A percentile compares a stretch with the other conserved stretches of the same genome.
phyloP scores from a whole-genome alignment of 2,888 invertebrate species.

The Boloria euphrosyne region DNA sequence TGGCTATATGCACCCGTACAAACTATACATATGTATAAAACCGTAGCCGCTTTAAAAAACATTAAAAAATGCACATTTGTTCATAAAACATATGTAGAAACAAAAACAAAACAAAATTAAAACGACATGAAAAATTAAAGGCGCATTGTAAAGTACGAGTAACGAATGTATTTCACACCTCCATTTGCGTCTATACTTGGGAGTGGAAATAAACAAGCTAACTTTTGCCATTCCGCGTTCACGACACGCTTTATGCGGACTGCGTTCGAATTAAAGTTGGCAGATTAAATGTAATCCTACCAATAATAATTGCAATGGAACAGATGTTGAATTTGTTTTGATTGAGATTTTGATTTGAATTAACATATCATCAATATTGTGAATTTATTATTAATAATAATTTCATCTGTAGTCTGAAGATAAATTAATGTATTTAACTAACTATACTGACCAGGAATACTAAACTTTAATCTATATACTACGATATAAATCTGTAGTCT shows the following conservation, averaged over 20 bases:
- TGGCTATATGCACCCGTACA: no score
- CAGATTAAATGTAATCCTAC: conserved; percentile 55
- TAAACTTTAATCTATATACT: no score
- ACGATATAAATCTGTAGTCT: no score
- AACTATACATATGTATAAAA: no score
- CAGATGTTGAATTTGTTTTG: conserved; percentile 28
- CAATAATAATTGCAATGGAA: conserved; percentile 45
- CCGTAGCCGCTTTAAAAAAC: no score
- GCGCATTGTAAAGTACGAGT: conserved; percentile 30
- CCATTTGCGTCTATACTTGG: conserved; percentile 60
- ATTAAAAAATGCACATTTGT: not conserved
- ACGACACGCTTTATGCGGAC: conserved; percentile 56
- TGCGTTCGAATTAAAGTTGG: conserved; percentile 60
- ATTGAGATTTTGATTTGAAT: conserved; percentile 10
- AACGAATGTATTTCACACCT: conserved; percentile 57
- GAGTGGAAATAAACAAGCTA: conserved; percentile 70
- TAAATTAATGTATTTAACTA: no score
- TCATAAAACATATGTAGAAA: not conserved
- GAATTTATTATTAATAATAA: no score
- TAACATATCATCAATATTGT: no score
- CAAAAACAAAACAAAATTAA: conserved; percentile 22
- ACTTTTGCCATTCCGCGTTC: conserved; percentile 67
- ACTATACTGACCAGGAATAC: no score
- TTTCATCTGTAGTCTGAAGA: no score
- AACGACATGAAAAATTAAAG: conserved; percentile 19